phyloP scores from a whole-genome alignment of 2,797 vertebrate genomes.

The Aplochiton taeniatus region DNA sequence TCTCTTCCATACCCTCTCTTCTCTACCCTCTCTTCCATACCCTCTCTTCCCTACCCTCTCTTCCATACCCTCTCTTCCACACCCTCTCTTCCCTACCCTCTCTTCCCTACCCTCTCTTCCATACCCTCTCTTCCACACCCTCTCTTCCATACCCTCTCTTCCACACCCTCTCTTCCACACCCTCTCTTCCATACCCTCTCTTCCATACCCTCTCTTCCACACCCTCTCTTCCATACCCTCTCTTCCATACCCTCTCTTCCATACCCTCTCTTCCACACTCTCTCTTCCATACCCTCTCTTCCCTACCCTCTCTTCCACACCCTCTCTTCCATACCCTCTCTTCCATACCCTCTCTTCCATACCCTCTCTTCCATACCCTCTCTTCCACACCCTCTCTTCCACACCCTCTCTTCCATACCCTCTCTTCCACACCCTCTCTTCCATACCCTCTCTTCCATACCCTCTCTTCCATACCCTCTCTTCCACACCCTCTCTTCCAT shows the following conservation, averaged over 20 bases:
- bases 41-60: too few relatives aligned
- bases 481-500: not conserved
- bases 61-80: not conserved
- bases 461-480: not conserved
- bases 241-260: conserved; percentile 14
- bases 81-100: not conserved
- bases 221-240: not conserved
- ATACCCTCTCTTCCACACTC: not conserved
- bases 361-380: not conserved
- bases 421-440: not conserved
- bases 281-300: not conserved
- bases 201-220: not conserved
- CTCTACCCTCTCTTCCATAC: not conserved
- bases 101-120: not conserved
- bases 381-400: not conserved
- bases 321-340: not conserved
- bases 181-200: conserved; percentile 4
- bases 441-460: not conserved
- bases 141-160: too few relatives aligned
- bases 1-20: not conserved
- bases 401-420: too few relatives aligned
- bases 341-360: not conserved
- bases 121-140: not conserved
- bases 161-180: not conserved
- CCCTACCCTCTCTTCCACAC: too few relatives aligned